Evolutionary conservation across 2,797 vertebrate genomes (phyloP), one percentile per base, ranked within the genome.

Genomic region (Decapterus maruadsi): DNA sequence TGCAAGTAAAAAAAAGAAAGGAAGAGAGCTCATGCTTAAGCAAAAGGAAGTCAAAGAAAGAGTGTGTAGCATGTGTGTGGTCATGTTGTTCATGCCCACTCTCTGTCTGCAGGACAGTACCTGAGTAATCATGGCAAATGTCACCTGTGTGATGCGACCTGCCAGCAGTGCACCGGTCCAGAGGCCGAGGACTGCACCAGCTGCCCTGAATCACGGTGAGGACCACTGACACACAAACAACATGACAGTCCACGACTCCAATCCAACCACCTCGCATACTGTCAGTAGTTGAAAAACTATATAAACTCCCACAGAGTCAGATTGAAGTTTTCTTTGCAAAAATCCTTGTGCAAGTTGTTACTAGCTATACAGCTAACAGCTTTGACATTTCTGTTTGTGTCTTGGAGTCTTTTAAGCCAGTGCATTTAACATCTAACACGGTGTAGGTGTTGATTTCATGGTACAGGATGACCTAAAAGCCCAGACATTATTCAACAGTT

Each of bases 131-230:
- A 77, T 8, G 89, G 80, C 34, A 78, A 60, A 29, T 98, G 97
- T 79, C 94, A 89, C 63, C 71, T 84, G 59, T 99, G 98, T 84
- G 94, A 96, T 2, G 53, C 36, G 43, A 95, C 95, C 0, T 99
- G 98, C 87, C 81, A 83, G 89, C 94, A 89, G 74, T 99, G 98
- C 85, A 65, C 36, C 0, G 98, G 97, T 43, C 96, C 97, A 0
- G 89, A 94, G 82, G 72, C 4, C 1, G 90, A 96, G 46, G 92
- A 96, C 79, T 99, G 97, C 90, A 95, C 91, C 74, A 93, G 88
- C 88, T 99, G 97, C 77, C 64, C 87, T 0, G 0, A 5, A 0
- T 8, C 77, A 66, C 56, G 89, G 93, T 94, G 78, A 91, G 84
- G 43, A 66, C 17, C 10, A 11, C 46, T 31, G 22, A 54, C 58